These are phyloP conservation scores for Melipona bicolor DNA, from an alignment of 2,888 invertebrate genomes.

Conservation along the genomic window DNA sequence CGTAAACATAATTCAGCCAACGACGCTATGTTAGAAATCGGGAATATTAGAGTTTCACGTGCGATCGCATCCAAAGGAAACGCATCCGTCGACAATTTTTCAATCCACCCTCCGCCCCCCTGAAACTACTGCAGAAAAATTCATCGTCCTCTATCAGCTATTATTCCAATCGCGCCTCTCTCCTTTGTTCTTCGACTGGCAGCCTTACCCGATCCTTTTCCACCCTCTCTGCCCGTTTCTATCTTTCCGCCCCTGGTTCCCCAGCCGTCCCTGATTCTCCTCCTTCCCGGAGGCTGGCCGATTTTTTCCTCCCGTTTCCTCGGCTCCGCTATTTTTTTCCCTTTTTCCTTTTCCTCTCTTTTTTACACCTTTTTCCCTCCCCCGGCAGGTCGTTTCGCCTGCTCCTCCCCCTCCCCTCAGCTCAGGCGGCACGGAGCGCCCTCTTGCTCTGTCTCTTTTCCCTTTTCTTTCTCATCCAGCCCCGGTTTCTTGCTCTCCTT, in stretches of 20 bases:
- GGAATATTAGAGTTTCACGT: not conserved
- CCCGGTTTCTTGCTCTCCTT: conserved; percentile 55
- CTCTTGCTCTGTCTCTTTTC: conserved; percentile 55
- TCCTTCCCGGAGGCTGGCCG: conserved; percentile 74
- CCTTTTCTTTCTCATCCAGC: conserved; percentile 57
- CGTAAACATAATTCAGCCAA: too few species aligned
- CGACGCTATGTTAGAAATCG: too few species aligned
- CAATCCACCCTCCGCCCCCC: not conserved
- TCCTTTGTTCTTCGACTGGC: conserved; percentile 48
- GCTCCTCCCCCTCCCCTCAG: conserved; percentile 24
- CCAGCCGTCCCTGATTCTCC: conserved; percentile 32
- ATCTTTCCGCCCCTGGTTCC: conserved; percentile 45
- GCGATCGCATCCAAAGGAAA: not conserved
- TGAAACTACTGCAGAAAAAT: not conserved
- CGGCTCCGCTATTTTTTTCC: conserved; percentile 76
- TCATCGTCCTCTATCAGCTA: conserved; percentile 16
- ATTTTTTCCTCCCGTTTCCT: conserved; percentile 80
- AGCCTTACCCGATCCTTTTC: conserved; percentile 57
- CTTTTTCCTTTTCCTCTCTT: conserved; percentile 70
- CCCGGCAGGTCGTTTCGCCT: conserved; percentile 44
- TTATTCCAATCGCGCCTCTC: conserved; percentile 46
- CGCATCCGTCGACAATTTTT: not conserved
- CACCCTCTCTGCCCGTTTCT: conserved; percentile 41
- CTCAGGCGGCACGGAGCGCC: conserved; percentile 59
- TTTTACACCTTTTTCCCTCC: conserved; percentile 74